phyloP scores from a whole-genome alignment of 1,140 invertebrate genomes.

The Oncopodura yosiiana region DNA sequence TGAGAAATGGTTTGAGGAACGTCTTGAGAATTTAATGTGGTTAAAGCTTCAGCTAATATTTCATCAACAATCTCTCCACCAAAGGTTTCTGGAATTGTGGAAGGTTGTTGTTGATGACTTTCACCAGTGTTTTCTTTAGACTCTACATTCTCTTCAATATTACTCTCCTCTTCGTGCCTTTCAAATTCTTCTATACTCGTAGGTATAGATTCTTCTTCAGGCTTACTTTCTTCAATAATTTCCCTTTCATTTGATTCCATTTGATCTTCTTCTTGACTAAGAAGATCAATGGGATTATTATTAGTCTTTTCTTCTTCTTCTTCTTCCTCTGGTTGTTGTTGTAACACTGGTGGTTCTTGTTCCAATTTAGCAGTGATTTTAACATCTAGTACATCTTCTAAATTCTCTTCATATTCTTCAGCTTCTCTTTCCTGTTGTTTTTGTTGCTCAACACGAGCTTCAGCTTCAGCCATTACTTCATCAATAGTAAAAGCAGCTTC shows the following conservation, averaged over 20 bases:
- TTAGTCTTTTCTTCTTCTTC: neutral
- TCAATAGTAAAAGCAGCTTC: neutral
- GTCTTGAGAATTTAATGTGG: conserved; percentile 7
- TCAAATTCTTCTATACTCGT: neutral
- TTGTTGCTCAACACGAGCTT: neutral
- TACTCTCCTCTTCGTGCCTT: neutral
- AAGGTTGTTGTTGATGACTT: neutral
- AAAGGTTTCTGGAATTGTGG: neutral
- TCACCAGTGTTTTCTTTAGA: neutral
- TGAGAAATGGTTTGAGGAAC: neutral
- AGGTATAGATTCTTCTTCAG: neutral
- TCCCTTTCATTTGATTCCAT: too few species aligned
- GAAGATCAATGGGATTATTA: neutral
- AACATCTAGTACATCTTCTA: neutral
- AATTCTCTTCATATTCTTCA: conserved; percentile 3
- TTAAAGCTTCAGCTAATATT: conserved; percentile 25
- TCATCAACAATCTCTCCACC: conserved; percentile 20
- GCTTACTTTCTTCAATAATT: too few species aligned
- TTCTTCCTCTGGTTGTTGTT: too few species aligned
- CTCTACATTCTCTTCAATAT: neutral
- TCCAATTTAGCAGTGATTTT: neutral
- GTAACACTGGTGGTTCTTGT: too few species aligned
- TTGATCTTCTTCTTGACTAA: neutral
- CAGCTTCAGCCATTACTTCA: neutral
- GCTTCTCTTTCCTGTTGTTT: neutral